Evolutionary conservation across 2,888 invertebrate species (phyloP), one percentile per base, ranked within the genome.

Genomic region (Calliphora vomitoria): DNA sequence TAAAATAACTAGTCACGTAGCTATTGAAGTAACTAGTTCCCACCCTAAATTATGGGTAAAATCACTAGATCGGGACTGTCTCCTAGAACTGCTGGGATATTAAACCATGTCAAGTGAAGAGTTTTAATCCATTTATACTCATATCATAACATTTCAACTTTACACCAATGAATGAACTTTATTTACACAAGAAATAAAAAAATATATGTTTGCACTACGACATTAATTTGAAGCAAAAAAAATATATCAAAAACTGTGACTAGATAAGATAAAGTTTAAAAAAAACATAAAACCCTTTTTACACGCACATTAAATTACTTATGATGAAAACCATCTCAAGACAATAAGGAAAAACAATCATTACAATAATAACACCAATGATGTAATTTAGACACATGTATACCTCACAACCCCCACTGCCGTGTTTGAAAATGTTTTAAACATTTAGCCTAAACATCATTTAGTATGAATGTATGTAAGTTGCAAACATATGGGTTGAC

Each of bases 81-180:
- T n/a, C n/a, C n/a, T n/a, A n/a, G n/a, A n/a, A n/a, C n/a, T n/a
- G n/a, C n/a, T n/a, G n/a, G n/a, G n/a, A n/a, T 44, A 44, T 10
- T 13, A 75, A 66, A 58, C 82, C 79, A 47, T 91, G 91, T 92
- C 92, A 91, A 91, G 91, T 90, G 91, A 53, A 18, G 31, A 35
- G 18, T 53, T 90, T 90, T 91, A 91, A 92, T 92, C 92, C 92
- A 91, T 92, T 92, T 91, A 92, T 90, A 90, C 90, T 90, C 91
- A 10, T 15, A 50, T 50, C 50, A n/a, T 50, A 50, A n/a, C n/a
- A n/a, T 50, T n/a, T 50, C 50, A 50, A 50, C 15, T n/a, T 50
- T 50, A 50, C n/a, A 50, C 15, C 81, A 55, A 86, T 86, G 78
- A 87, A 86, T 85, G 82, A 82, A 86, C 83, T 85, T 62, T 62